Evolutionary conservation across 2,797 vertebrate species (phyloP), one percentile per base, ranked within the genome.

Genomic region (Hoplostethus mediterraneus): DNA sequence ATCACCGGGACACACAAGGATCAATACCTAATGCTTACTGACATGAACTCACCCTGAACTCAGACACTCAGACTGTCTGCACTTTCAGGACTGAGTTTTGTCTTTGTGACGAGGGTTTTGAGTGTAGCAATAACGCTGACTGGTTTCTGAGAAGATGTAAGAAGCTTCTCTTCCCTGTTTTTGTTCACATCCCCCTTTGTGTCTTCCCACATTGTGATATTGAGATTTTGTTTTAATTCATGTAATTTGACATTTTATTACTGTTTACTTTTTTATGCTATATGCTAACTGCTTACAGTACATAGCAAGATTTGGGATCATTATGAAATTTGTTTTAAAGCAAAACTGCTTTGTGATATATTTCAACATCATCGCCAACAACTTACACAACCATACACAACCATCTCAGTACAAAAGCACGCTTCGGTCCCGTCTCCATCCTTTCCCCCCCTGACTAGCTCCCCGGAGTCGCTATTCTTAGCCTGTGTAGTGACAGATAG

Each of bases 1-100:
- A 85, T 83, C 74, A 82, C 69, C 33, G 1, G 16, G 58, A 67
- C 63, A 56, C 30, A 33, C 5, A 36, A n/a, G 31, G 61, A 86
- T 84, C 77, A 42, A 86, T 76, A 10, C 3, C 17, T 38, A 61
- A 68, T 5, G 12, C 60, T 65, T 64, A 79, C 73, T 5, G 21
- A 69, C 42, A 6, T 60, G 36, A 67, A 72, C 61, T 54, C 55
- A 3, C 56, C 62, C 5, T 63, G 48, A 79, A 71, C 44, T 57
- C 42, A 13, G 5, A 21, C 60, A 52, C 11, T 12, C 16, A 1
- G 33, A 52, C 28, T 13, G 61, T 71, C 57, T 59, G 63, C 44
- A 10, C 8, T 10, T 25, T 44, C 36, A 53, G 11, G 25, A 3
- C 1, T 12, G 31, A 63, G 47, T 10, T 38, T 28, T 12, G 2